Percentiles rank a stretch among this genome's conserved stretches.
Conservation (phyloP, 2,888 invertebrate genomes). For the Drosophila maculinotata region DNA sequence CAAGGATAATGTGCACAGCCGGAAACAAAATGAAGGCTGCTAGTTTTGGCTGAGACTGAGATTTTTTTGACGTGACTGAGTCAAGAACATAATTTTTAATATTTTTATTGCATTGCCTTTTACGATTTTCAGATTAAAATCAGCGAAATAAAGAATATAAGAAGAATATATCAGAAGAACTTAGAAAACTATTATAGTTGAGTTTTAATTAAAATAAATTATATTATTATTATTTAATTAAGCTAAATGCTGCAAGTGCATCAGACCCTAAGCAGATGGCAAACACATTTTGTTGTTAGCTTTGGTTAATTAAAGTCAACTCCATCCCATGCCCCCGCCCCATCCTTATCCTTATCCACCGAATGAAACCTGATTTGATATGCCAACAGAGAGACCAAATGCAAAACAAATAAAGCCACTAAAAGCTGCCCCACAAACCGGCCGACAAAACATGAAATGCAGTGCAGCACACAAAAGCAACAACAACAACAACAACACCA, state of each 20-base stretch:
- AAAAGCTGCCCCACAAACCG: slow-evolving; percentile 44
- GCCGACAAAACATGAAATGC: slow-evolving; percentile 31
- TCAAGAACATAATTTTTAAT: background rate
- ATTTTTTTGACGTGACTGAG: slow-evolving; percentile 3
- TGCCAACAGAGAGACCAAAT: slow-evolving; percentile 31
- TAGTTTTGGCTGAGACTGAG: slow-evolving; percentile 21
- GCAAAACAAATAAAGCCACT: slow-evolving; percentile 54
- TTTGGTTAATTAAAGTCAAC: slow-evolving; percentile 39
- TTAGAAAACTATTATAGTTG: no score
- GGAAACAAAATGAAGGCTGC: slow-evolving; percentile 41
- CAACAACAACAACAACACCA: slow-evolving; percentile 7
- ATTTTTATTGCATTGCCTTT: background rate
- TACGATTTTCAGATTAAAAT: no score
- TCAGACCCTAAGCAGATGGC: slow-evolving; percentile 2
- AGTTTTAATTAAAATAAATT: no score
- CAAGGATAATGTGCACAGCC: slow-evolving; percentile 64
- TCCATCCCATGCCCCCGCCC: no score
- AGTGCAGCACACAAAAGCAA: slow-evolving; percentile 11
- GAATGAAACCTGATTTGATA: slow-evolving; percentile 35
- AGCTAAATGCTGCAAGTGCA: background rate
- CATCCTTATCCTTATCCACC: background rate
- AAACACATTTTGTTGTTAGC: slow-evolving; percentile 5
- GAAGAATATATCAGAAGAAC: no score
- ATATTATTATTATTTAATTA: no score
- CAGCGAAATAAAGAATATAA: no score